phyloP scores from a whole-genome alignment of 2,113 vertebrate genomes.

The Cheilinus undulatus region DNA sequence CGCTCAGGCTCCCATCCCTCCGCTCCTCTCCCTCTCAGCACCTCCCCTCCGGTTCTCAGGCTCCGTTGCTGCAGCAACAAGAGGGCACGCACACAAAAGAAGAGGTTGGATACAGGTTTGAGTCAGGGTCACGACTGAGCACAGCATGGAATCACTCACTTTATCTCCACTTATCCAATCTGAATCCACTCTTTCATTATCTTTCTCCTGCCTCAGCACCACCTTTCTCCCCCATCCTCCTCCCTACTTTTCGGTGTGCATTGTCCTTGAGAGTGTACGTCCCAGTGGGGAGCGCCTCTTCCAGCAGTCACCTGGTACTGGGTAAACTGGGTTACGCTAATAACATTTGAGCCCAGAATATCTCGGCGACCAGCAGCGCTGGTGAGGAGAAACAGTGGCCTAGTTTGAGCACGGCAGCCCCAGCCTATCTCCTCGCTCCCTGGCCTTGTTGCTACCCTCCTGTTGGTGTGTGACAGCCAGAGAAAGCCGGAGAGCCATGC shows the following conservation, averaged over 20 bases:
- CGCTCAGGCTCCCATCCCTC: constrained; percentile 35
- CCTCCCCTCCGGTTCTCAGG: constrained; percentile 58
- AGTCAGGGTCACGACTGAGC: constrained; percentile 42
- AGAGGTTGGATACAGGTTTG: constrained; percentile 41
- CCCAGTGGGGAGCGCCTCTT: constrained; percentile 59
- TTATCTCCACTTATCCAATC: constrained; percentile 6
- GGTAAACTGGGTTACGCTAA: constrained; percentile 83
- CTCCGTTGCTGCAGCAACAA: constrained; percentile 65
- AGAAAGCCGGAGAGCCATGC: constrained; percentile 42
- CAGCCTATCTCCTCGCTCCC: constrained; percentile 51
- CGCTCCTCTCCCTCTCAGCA: constrained; percentile 7
- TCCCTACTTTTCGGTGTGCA: constrained; percentile 14
- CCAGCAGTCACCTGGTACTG: constrained; percentile 76
- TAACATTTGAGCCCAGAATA: constrained; percentile 78
- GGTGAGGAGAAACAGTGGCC: constrained; percentile 65
- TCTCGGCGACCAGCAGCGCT: constrained; percentile 57
- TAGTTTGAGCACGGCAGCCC: constrained; percentile 64
- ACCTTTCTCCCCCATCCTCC: background rate
- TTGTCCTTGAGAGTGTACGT: constrained; percentile 66
- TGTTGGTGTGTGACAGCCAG: constrained; percentile 43
- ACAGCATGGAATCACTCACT: background rate
- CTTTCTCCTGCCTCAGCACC: constrained; percentile 21
- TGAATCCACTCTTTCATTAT: constrained; percentile 11
- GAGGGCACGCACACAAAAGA: constrained; percentile 39
- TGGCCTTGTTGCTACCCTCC: constrained; percentile 52